Conservation (phyloP, 2,888 invertebrate species). For the Vesta saturnalis region DNA sequence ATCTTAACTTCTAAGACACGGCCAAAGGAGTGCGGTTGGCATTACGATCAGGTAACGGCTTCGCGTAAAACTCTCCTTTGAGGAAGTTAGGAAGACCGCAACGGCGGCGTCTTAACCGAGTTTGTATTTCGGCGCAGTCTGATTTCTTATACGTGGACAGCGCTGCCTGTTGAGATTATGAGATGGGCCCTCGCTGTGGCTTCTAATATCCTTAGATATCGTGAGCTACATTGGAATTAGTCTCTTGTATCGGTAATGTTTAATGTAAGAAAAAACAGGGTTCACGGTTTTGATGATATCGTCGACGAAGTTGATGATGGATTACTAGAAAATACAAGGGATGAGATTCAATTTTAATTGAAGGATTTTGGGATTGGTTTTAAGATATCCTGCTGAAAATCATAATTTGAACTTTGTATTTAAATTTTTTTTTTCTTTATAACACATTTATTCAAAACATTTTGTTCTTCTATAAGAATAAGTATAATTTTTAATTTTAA, state of each 20-base stretch:
- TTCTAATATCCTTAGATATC: conserved; percentile 41
- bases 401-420: no score
- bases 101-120: conserved; percentile 46
- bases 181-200: conserved; percentile 41
- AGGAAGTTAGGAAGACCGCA: conserved; percentile 49
- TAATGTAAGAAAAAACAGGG: conserved; percentile 39
- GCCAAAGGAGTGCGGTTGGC: conserved; percentile 56
- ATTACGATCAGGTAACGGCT: conserved; percentile 59
- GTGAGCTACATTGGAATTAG: conserved; percentile 43
- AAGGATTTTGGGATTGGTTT: no score
- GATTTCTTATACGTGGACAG: conserved; percentile 47
- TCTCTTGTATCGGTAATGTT: conserved; percentile 40
- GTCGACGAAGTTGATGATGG: conserved; percentile 54
- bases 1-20: conserved; percentile 52
- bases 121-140: conserved; percentile 45
- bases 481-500: no score
- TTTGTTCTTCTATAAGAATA: no score
- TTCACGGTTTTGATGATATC: conserved; percentile 48
- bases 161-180: conserved; percentile 42
- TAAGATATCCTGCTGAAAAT: no score
- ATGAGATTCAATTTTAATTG: no score
- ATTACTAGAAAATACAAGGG: conserved; percentile 45
- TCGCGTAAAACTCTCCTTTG: conserved; percentile 55
- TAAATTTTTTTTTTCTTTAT: no score
- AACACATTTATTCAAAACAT: no score